Evolutionary conservation across 2,888 invertebrate genomes (phyloP).

Genomic region (Alentia gelatinosa): DNA sequence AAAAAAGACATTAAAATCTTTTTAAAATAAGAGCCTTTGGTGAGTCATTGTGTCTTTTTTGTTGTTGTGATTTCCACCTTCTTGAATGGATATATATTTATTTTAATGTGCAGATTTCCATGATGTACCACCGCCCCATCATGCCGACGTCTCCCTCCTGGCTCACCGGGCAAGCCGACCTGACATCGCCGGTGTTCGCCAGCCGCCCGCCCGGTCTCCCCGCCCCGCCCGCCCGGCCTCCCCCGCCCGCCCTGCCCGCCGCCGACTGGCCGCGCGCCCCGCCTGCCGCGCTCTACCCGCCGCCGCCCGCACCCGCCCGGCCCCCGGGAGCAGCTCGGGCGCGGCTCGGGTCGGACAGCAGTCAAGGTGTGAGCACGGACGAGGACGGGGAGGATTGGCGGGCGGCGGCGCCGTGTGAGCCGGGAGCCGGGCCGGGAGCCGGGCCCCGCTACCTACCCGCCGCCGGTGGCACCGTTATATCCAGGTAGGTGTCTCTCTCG

Average conservation of each 20-base stretch:
- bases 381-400: background rate
- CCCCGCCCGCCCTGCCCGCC: background rate
- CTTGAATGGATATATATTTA: no score
- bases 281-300: background rate
- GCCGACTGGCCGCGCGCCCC: background rate
- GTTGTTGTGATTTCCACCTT: no score
- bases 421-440: background rate
- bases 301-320: background rate
- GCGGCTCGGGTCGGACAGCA: background rate
- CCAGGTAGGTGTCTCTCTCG: no score
- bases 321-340: background rate
- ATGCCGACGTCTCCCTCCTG: background rate
- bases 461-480: background rate
- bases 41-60: no score
- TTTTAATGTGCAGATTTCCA: no score
- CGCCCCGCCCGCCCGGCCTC: background rate
- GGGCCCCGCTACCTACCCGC: background rate
- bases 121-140: background rate
- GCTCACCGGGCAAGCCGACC: background rate
- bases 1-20: no score
- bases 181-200: background rate
- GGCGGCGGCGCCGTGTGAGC: background rate
- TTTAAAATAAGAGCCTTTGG: no score
- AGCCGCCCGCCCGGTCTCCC: background rate
- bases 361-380: background rate